phyloP scores from a whole-genome alignment of 2,797 vertebrate genomes.

The Semotilus atromaculatus region DNA sequence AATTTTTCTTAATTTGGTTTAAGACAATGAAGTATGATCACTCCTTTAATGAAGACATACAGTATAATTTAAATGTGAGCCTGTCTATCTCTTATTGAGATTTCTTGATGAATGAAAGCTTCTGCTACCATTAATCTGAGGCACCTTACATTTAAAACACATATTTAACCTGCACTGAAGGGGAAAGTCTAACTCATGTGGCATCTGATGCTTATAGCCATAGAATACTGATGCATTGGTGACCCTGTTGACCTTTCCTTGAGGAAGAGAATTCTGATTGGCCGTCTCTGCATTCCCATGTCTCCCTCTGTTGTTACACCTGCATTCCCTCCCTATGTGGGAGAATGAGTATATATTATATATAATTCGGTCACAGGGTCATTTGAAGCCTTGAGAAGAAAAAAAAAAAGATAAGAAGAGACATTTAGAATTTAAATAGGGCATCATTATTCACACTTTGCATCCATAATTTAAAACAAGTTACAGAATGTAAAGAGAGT shows the following conservation, averaged over 20 bases:
- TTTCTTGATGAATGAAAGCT: conserved; percentile 22
- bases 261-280: conserved; percentile 66
- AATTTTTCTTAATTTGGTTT: neutral
- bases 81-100: conserved; percentile 13
- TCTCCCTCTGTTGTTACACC: conserved; percentile 75
- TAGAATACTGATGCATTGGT: conserved; percentile 60
- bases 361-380: conserved; percentile 31
- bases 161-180: conserved; percentile 30
- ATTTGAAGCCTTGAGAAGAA: neutral
- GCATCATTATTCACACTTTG: conserved; percentile 3
- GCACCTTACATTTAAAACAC: conserved; percentile 26
- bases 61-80: conserved; percentile 13
- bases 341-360: conserved; percentile 37
- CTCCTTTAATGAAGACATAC: conserved; percentile 27
- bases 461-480: neutral
- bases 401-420: conserved; percentile 4
- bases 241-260: conserved; percentile 68
- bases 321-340: conserved; percentile 64
- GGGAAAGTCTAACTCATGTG: neutral
- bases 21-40: conserved; percentile 4
- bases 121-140: conserved; percentile 2
- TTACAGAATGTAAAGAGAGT: neutral
- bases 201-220: neutral
- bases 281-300: conserved; percentile 54
- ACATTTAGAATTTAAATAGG: conserved; percentile 7